phyloP scores from a whole-genome alignment of 1,140 invertebrate species.

The Littorina saxatilis region DNA sequence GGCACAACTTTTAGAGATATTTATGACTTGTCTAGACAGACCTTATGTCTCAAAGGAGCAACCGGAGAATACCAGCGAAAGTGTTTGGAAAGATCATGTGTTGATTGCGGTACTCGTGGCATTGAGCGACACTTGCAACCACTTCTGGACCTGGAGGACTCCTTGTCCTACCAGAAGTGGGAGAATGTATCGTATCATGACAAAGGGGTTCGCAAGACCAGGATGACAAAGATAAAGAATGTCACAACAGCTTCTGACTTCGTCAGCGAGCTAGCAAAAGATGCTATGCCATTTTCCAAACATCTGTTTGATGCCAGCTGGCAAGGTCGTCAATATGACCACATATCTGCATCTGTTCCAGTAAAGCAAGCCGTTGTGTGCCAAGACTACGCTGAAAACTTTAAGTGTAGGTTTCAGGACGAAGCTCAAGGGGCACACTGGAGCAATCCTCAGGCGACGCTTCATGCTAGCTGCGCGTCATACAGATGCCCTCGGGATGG shows the following conservation, averaged over 20 bases:
- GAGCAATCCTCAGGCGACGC: background rate
- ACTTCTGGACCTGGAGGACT: background rate
- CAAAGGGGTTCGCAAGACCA: background rate
- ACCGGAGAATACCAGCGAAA: background rate
- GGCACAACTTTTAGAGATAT: background rate
- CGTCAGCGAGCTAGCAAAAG: background rate
- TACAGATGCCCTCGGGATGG: background rate
- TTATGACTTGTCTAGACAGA: background rate
- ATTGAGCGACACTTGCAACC: background rate
- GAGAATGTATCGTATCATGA: background rate
- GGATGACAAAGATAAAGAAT: background rate
- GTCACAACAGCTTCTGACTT: background rate
- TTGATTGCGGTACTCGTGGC: background rate
- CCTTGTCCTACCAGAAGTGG: background rate
- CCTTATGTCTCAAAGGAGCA: background rate
- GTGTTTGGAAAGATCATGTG: background rate
- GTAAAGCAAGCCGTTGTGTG: background rate
- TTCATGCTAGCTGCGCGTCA: background rate
- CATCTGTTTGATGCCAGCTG: slow-evolving; percentile 7
- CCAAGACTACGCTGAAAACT: slow-evolving; percentile 3
- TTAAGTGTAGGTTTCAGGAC: background rate
- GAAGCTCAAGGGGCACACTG: background rate
- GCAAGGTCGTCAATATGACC: background rate
- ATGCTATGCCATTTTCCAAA: background rate
- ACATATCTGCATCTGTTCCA: background rate